Base-by-base conservation (phyloP, 2,113 vertebrate genomes). In the Channa argus region DNA sequence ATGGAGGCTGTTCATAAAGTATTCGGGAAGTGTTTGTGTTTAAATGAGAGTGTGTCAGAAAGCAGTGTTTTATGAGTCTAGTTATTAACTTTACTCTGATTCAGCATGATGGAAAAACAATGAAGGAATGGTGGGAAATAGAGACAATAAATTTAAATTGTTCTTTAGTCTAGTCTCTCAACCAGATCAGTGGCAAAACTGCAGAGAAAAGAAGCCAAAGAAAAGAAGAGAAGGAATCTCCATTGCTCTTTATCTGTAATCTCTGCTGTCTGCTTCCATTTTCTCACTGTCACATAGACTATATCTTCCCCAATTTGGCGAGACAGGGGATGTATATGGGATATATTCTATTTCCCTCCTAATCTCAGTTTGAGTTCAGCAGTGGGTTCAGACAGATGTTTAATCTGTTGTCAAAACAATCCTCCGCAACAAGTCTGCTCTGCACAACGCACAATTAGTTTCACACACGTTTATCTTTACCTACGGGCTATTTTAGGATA, bases 391-490 rank as follows among this genome's bases (percentile, higher is more conserved):
- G 84, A 80, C 88, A 89, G 68, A 85, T 84, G 78, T 87, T 87
- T 82, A 83, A 89, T 85, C 77, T 87, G 89, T 88, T 91, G 89
- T 86, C 89, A 88, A 82, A 91, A 89, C 81, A 87, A 69, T 72
- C 56, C 61, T 71, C 8, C 61, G 69, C 71, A 62, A 80, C 78
- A 73, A 73, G 78, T 64, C 77, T 60, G 77, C 63, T 50, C 72
- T 2, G 10, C 77, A 69, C 84, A 63, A 65, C 5, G 52, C 79
- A 80, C 83, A 84, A 86, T 91, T 88, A 88, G 74, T 82, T 83
- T 87, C 78, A 86, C 82, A 85, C 89, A 84, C 61, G 85, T 91
- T 90, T 89, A 71, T 88, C 80, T 89, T 85, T 79, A 76, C 88
- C 84, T 74, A 76, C 5, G 8, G 67, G 63, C 80, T 88, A 90